Evolutionary conservation across 2,797 vertebrate species (phyloP).

Genomic region (Bovichtus variegatus): DNA sequence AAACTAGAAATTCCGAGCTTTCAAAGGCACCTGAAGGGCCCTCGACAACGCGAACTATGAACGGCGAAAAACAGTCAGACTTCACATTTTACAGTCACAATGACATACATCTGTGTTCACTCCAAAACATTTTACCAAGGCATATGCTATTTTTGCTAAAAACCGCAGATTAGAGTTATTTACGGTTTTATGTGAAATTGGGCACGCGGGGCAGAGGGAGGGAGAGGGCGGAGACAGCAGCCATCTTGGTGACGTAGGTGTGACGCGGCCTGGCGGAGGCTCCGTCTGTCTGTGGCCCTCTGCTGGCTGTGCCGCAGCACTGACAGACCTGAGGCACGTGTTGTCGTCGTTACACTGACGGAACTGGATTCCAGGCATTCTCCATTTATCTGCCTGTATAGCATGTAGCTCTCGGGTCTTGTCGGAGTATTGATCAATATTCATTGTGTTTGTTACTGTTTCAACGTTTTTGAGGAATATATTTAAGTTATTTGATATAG

Average conservation of each 20-base stretch:
- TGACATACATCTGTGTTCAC: not conserved
- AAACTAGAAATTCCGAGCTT: not conserved
- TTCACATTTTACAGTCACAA: not conserved
- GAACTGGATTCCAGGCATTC: too few relatives aligned
- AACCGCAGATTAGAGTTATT: not conserved
- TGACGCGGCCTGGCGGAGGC: too few relatives aligned
- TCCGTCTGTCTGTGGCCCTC: too few relatives aligned
- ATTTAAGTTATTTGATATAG: not conserved
- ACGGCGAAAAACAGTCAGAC: too few relatives aligned
- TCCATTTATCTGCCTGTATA: not conserved
- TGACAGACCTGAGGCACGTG: not conserved
- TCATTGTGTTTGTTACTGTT: not conserved
- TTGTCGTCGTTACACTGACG: too few relatives aligned
- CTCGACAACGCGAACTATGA: too few relatives aligned
- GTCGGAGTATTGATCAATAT: not conserved
- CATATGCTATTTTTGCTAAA: not conserved
- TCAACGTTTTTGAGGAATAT: not conserved
- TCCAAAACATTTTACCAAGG: not conserved
- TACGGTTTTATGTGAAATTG: not conserved
- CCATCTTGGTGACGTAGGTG: too few relatives aligned
- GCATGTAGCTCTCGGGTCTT: not conserved
- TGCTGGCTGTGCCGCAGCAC: not conserved
- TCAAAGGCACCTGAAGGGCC: not conserved
- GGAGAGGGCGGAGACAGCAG: too few relatives aligned
- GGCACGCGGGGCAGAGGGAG: too few relatives aligned